phyloP scores from a whole-genome alignment of 2,888 invertebrate genomes.

The Xestobium rufovillosum region DNA sequence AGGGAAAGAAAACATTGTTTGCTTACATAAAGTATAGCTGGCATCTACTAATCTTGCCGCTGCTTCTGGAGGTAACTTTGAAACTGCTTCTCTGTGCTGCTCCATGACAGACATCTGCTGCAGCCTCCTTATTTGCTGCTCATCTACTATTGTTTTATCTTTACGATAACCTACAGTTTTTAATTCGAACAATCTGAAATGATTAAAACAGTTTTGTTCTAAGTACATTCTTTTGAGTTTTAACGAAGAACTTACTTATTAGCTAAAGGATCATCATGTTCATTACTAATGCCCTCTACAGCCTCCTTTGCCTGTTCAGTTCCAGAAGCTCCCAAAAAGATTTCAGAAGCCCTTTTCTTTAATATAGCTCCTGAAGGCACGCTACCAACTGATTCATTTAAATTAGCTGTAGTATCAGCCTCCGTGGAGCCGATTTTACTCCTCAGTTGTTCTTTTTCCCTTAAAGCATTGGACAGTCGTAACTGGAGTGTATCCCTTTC shows the following conservation, averaged over 20 bases:
- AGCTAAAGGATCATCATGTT: conserved; percentile 25
- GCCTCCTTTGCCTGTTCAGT: conserved; percentile 34
- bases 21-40: conserved; percentile 64
- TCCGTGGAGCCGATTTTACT: conserved; percentile 27
- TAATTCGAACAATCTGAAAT: conserved; percentile 61
- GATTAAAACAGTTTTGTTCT: neutral
- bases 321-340: conserved; percentile 30
- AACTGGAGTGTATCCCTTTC: conserved; percentile 80
- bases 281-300: conserved; percentile 24
- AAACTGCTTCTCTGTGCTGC: conserved; percentile 58
- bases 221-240: conserved; percentile 13
- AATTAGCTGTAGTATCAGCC: neutral
- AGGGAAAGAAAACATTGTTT: conserved; percentile 14
- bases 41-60: conserved; percentile 66
- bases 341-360: conserved; percentile 29
- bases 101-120: conserved; percentile 69
- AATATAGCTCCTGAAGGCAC: conserved; percentile 19
- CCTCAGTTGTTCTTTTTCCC: conserved; percentile 60
- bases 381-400: neutral
- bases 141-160: conserved; percentile 67
- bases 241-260: conserved; percentile 29
- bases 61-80: conserved; percentile 62
- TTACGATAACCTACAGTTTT: conserved; percentile 66
- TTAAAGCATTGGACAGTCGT: conserved; percentile 70
- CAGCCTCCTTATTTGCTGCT: conserved; percentile 63